Conservation (phyloP, 2,113 vertebrate genomes). For the Chiloscyllium plagiosum region DNA sequence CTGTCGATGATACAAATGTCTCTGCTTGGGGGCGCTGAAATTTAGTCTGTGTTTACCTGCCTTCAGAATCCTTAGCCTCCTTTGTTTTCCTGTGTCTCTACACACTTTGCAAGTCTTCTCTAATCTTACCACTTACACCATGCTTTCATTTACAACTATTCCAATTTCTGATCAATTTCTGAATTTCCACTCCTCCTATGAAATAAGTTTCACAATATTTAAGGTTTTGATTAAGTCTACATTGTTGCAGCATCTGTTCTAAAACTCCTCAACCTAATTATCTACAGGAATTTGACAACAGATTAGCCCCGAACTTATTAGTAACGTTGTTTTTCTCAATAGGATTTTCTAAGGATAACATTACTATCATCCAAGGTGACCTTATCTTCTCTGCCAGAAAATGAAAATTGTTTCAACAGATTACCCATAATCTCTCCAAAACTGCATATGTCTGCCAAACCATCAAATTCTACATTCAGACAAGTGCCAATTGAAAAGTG, state of each 20-base stretch:
- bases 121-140: not conserved
- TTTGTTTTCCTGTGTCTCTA: not conserved
- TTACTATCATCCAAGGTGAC: not conserved
- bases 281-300: not conserved
- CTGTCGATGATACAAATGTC: too few species aligned
- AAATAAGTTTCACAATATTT: not conserved
- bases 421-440: not conserved
- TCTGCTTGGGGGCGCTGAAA: too few species aligned
- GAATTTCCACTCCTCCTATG: not conserved
- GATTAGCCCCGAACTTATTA: not conserved
- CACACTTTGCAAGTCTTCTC: not conserved
- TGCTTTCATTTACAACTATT: not conserved
- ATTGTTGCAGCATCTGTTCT: not conserved
- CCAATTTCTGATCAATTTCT: not conserved
- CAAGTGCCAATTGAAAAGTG: not conserved
- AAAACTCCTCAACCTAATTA: not conserved
- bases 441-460: not conserved
- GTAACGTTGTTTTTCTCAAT: not conserved
- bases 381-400: not conserved
- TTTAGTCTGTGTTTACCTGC: not conserved
- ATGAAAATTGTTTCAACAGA: conserved; percentile 27
- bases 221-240: too few species aligned
- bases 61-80: not conserved
- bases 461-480: not conserved
- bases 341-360: conserved; percentile 8